Base-by-base conservation (phyloP, 2,888 invertebrate genomes). In the Drosophila kuntzei region DNA sequence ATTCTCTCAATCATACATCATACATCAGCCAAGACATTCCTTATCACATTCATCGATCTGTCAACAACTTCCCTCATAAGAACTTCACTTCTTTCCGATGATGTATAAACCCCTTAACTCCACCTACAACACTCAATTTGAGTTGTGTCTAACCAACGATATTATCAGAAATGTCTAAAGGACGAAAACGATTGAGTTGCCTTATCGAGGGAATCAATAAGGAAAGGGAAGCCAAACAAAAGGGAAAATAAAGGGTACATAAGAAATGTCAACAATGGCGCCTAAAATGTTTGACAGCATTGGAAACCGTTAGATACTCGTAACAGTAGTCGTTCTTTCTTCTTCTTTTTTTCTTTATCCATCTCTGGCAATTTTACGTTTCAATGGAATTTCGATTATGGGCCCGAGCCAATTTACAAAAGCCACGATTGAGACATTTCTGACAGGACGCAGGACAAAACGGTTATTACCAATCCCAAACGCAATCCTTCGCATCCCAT, bases 341-440 rank as follows among this genome's bases (percentile, higher is more conserved):
- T 49, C 43, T 49, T 69, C 25, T 3, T 36, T 20, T 16, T 39
- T 18, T 27, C 50, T 39, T 37, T 61, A 34, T 60, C 37, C 41
- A 29, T 25, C 14, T 65, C 20, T 71, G 79, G 83, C 82, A 88
- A 90, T 90, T 90, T 90, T 86, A 90, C 90, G 85, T 90, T 90
- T 88, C 89, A 90, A 83, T 88, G 89, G 84, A 85, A 90, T 89
- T 90, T 90, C 90, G 88, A 90, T 90, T 90, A 89, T 79, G 76
- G 74, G 74, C 80, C 71, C 65, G 68, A 74, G 86, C 82, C 82
- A 83, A 83, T 83, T 83, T 86, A 78, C 67, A 81, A 79, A 84
- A 87, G 83, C 77, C 79, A 63, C 76, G 79, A 89, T 89, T 89
- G 83, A 90, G 89, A 89, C 80, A 80, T 88, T 77, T 83, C 50